phyloP scores from a whole-genome alignment of 2,797 vertebrate species.

The Echeneis naucrates region DNA sequence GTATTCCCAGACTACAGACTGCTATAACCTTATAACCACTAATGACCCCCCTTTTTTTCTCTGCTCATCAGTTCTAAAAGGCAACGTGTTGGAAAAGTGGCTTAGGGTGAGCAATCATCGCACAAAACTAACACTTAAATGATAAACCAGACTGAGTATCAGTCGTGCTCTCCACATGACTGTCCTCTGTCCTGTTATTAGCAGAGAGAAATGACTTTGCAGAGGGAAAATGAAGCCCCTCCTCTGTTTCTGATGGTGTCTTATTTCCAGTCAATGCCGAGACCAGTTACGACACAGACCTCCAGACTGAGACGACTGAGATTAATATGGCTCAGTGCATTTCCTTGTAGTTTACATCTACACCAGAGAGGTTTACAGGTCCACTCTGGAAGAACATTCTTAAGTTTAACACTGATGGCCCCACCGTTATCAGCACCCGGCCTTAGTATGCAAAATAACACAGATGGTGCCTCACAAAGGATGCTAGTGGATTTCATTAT shows the following conservation, averaged over 20 bases:
- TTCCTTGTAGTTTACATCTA: neutral
- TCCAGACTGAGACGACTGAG: constrained; percentile 3
- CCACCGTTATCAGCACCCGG: no score
- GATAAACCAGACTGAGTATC: constrained; percentile 52
- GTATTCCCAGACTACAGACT: constrained; percentile 30
- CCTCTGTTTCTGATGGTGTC: constrained; percentile 28
- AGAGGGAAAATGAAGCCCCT: constrained; percentile 31
- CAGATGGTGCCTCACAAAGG: neutral
- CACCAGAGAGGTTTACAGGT: no score
- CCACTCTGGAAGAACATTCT: no score
- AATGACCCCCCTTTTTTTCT: constrained; percentile 36
- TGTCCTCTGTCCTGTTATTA: constrained; percentile 37
- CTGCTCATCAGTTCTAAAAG: constrained; percentile 28
- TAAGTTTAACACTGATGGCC: no score
- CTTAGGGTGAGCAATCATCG: constrained; percentile 27
- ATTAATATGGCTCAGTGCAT: neutral
- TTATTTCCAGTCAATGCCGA: constrained; percentile 27
- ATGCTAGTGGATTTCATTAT: neutral
- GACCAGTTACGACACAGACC: neutral
- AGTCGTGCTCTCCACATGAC: constrained; percentile 8
- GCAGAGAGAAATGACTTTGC: constrained; percentile 34
- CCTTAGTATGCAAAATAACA: no score
- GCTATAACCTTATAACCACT: constrained; percentile 49
- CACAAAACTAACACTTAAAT: constrained; percentile 34
- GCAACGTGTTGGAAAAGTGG: constrained; percentile 53